Conservation (phyloP, 2,888 invertebrate genomes). For the Noctuana brunneofusca region DNA sequence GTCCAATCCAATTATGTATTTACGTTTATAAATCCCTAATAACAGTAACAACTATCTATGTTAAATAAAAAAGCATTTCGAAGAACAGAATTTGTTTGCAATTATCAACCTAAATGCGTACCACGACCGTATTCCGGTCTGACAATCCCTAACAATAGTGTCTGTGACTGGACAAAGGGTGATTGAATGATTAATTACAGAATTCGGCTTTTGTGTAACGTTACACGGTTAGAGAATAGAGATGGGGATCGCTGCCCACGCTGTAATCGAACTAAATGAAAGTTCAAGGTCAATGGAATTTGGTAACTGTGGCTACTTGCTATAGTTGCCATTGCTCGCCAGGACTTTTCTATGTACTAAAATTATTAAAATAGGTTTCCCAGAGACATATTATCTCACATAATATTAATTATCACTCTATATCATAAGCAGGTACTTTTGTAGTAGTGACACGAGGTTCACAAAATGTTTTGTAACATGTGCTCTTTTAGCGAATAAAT, state of each 20-base stretch:
- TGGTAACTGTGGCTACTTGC: background rate
- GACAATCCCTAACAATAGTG: background rate
- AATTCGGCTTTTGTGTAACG: constrained; percentile 13
- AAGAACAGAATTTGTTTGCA: too few species aligned
- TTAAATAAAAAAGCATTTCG: too few species aligned
- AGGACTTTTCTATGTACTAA: background rate
- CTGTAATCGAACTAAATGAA: constrained; percentile 17
- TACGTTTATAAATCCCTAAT: too few species aligned
- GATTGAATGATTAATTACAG: constrained; percentile 24
- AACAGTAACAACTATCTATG: too few species aligned
- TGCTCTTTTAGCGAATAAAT: constrained; percentile 2
- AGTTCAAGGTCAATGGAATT: constrained; percentile 8
- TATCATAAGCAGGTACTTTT: too few species aligned
- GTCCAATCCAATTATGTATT: too few species aligned
- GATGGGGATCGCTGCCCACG: constrained; percentile 12
- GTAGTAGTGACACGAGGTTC: background rate
- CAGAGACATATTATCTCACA: too few species aligned
- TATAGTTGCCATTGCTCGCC: background rate
- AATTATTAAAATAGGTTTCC: background rate
- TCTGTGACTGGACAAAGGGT: constrained; percentile 4
- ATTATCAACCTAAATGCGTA: too few species aligned
- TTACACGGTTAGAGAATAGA: constrained; percentile 13
- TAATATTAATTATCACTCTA: too few species aligned
- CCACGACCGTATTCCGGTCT: background rate
- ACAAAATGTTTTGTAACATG: background rate